Evolutionary conservation across 2,797 vertebrate species (phyloP).

Genomic region (Aphelocoma californica): DNA sequence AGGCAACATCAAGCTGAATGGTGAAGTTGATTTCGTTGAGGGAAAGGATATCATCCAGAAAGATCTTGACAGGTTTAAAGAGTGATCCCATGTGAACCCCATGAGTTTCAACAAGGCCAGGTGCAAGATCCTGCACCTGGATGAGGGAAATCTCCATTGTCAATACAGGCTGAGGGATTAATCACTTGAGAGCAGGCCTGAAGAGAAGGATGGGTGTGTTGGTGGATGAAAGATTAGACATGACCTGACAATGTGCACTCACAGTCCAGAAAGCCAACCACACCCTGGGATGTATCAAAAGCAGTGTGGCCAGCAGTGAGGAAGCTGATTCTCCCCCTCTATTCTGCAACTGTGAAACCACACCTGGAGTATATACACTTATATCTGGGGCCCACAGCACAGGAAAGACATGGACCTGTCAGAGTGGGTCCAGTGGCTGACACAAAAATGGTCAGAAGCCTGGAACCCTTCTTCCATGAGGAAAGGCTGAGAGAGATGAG

Average conservation of each 20-base stretch:
- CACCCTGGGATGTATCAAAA: neutral
- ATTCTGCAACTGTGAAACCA: neutral
- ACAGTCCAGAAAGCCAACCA: accelerated
- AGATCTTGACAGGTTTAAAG: neutral
- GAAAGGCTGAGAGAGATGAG: neutral
- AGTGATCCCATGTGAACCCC: accelerated
- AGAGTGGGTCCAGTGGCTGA: neutral
- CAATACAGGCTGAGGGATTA: neutral
- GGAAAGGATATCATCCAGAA: neutral
- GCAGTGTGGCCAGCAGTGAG: neutral
- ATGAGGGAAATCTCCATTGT: neutral
- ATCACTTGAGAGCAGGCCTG: neutral
- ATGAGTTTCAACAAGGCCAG: neutral
- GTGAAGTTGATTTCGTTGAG: neutral
- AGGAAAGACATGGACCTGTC: neutral
- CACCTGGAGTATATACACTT: neutral
- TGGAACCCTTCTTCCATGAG: neutral
- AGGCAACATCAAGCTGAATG: neutral
- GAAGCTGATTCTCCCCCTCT: neutral
- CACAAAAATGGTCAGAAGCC: neutral
- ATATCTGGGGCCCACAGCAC: neutral
- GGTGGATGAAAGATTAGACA: neutral
- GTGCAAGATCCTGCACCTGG: neutral
- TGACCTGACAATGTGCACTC: neutral
- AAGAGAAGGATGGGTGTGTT: neutral